Evolutionary conservation across 2,888 invertebrate genomes (phyloP), one percentile per base, ranked within the genome.

Genomic region (Cactoblastis cactorum): DNA sequence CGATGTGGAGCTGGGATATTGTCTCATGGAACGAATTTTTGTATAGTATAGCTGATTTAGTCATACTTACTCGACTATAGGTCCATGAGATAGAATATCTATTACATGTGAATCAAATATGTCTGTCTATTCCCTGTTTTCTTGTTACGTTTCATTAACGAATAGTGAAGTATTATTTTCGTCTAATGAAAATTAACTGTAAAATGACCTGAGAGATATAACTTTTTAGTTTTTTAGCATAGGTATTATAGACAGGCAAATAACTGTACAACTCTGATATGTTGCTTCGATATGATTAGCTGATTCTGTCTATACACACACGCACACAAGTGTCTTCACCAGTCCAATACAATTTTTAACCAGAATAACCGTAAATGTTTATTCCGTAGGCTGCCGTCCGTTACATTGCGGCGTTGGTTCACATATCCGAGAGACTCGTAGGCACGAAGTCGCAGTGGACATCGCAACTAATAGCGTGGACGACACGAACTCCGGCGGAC

Each of bases 311-410:
- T 43, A 28, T 6, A 32, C 28, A 43, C 43, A 43, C n/a, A 43
- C 43, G 43, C 43, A 43, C 43, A 43, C 43, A 43, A 32, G 28
- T 43, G 43, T 43, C 43, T 43, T 43, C 17, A 17, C 24, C 41
- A 28, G 17, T 22, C 22, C 19, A 11, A 18, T 19, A 39, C 19
- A 11, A 24, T 43, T 15, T 24, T 28, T 43, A n/a, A 32, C 43
- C 28, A 17, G 14, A 15, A 12, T 28, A 15, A 28, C 28, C 8
- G 41, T 41, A 24, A n/a, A n/a, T n/a, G n/a, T n/a, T n/a, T 22
- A 41, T 35, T 37, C 41, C 22, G 12, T 41, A n/a, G 12, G 8
- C 24, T 1, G 22, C 12, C 41, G 24, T 8, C 28, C 12, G 5
- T 4, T 12, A 22, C 22, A 39, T 22, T 39, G 39, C 39, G 39